phyloP scores from a whole-genome alignment of 2,797 vertebrate species.

The Borostomias antarcticus region DNA sequence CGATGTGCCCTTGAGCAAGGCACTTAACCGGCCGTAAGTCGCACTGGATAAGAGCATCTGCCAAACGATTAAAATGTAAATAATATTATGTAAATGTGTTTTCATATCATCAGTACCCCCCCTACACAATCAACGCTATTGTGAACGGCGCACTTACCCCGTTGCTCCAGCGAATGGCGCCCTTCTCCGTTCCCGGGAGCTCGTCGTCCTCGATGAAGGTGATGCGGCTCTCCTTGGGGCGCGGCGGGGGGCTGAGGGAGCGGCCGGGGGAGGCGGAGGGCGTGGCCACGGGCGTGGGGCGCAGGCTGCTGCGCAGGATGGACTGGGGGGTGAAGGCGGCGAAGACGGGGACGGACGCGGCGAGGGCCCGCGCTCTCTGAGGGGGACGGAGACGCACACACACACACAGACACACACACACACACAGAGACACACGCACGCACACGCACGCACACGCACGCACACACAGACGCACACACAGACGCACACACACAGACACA shows the following conservation, averaged over 20 bases:
- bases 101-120: too few relatives aligned
- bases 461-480: background rate
- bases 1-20: too few relatives aligned
- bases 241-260: conserved; percentile 86
- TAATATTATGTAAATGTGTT: too few relatives aligned
- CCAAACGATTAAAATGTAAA: too few relatives aligned
- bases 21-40: too few relatives aligned
- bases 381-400: conserved; percentile 1
- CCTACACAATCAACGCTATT: too few relatives aligned
- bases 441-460: too few relatives aligned
- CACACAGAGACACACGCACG: background rate
- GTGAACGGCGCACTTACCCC: conserved; percentile 80
- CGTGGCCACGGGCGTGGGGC: conserved; percentile 86
- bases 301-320: conserved; percentile 90
- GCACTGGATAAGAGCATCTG: too few relatives aligned
- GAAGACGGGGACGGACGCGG: conserved; percentile 81
- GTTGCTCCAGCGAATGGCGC: conserved; percentile 73
- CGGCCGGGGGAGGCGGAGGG: conserved; percentile 89
- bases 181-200: conserved; percentile 60
- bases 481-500: background rate
- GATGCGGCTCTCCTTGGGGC: conserved; percentile 87
- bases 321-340: conserved; percentile 90
- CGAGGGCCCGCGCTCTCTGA: conserved; percentile 89
- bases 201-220: conserved; percentile 84
- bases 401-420: background rate